Conservation (phyloP, 92 coral and sea anemone species). For the Nematostella vectensis region DNA sequence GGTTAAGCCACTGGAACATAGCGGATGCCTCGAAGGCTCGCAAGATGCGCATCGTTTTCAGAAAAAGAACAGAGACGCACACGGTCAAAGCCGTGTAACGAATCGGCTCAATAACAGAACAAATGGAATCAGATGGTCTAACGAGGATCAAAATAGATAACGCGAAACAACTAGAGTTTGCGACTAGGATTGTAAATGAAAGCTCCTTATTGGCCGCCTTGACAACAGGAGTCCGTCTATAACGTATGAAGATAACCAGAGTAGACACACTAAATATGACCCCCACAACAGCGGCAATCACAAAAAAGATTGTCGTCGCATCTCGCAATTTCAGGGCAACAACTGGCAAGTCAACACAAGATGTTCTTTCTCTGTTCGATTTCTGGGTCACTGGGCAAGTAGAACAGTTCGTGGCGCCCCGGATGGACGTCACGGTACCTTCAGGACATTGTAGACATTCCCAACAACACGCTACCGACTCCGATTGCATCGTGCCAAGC, state of each 20-base stretch:
- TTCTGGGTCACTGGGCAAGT: constrained; percentile 36
- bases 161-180: constrained; percentile 35
- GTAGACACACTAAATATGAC: constrained; percentile 22
- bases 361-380: constrained; percentile 31
- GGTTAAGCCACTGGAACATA: constrained; percentile 45
- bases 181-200: constrained; percentile 22
- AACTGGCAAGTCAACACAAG: constrained; percentile 51
- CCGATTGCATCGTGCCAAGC: constrained; percentile 52
- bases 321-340: constrained; percentile 47
- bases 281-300: constrained; percentile 27
- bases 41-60: constrained; percentile 54
- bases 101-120: constrained; percentile 47
- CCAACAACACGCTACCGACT: constrained; percentile 62
- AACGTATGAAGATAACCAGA: constrained; percentile 13
- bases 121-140: constrained; percentile 31
- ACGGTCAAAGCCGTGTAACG: constrained; percentile 43
- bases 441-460: constrained; percentile 57
- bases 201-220: constrained; percentile 56
- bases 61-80: constrained; percentile 49
- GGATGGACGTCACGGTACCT: constrained; percentile 24
- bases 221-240: constrained; percentile 49
- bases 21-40: constrained; percentile 56
- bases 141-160: constrained; percentile 38
- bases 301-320: constrained; percentile 32
- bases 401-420: constrained; percentile 42